Conservation (phyloP, 30 jellyfish, hydroid and myxozoan species). For the Aurelia aurita region DNA sequence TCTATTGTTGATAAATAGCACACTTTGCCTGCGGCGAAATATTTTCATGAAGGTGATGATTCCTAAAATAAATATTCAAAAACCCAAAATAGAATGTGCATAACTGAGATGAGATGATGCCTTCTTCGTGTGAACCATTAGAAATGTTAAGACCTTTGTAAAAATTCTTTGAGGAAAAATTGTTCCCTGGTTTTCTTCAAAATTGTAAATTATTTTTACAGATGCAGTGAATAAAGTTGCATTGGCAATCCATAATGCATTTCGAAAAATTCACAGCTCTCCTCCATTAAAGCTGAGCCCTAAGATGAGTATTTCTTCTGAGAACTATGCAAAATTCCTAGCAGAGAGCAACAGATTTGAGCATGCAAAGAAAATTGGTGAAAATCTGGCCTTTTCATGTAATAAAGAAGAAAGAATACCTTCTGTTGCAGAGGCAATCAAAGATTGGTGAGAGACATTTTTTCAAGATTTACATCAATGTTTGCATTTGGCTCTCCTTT, state of each 20-base stretch:
- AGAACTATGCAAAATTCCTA: conserved; percentile 63
- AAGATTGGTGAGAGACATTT: conserved; percentile 69
- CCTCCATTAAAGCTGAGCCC: conserved; percentile 66
- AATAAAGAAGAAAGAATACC: conserved; percentile 54
- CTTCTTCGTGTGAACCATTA: no score
- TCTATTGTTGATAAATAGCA: no score
- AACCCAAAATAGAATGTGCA: no score
- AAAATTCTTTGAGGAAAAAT: no score
- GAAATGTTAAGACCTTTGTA: no score
- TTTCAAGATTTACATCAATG: neutral
- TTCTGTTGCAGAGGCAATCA: conserved; percentile 58
- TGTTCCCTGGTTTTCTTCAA: neutral
- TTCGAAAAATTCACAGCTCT: conserved; percentile 67
- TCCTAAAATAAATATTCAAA: no score
- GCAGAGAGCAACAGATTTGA: conserved; percentile 73
- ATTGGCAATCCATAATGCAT: conserved; percentile 58
- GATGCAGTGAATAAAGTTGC: conserved; percentile 68
- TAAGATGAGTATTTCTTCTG: conserved; percentile 73
- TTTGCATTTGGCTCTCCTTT: no score
- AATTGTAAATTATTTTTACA: neutral
- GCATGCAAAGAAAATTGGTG: conserved; percentile 74
- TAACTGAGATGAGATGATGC: no score
- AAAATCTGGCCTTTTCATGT: conserved; percentile 75
- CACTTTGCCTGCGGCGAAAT: no score
- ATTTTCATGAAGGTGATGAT: no score